These are phyloP conservation scores for Grantiella picta DNA, from an alignment of 2,113 vertebrate genomes.

Conservation along the genomic window DNA sequence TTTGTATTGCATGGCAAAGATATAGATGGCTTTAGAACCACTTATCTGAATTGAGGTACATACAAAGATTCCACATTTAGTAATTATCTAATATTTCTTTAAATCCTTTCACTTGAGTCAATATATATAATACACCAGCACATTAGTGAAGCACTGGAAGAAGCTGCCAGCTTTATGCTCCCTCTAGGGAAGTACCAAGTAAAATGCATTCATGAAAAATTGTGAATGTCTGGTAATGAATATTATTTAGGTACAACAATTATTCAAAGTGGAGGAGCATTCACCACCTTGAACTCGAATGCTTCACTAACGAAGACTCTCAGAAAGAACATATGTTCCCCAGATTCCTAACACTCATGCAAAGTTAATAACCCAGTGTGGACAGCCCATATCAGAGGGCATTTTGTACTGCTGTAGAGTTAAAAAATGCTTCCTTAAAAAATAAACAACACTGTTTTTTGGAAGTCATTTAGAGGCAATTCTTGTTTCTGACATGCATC, in stretches of 20 bases:
- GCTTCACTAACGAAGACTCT: constrained; percentile 42
- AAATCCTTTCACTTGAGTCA: constrained; percentile 1
- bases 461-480: background rate
- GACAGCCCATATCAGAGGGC: background rate
- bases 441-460: background rate
- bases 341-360: background rate
- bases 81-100: constrained; percentile 4
- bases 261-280: constrained; percentile 39
- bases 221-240: constrained; percentile 16
- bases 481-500: background rate
- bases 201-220: constrained; percentile 59
- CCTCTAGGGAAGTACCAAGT: constrained; percentile 45
- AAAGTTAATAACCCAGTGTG: background rate
- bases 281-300: constrained; percentile 24
- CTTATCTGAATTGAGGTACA: constrained; percentile 1
- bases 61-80: background rate
- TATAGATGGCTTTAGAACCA: background rate
- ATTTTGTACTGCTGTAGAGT: background rate
- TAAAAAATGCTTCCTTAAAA: background rate
- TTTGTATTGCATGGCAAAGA: constrained; percentile 25
- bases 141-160: background rate
- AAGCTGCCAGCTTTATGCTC: background rate
- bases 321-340: constrained; percentile 12
- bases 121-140: background rate
- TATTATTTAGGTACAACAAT: constrained; percentile 59